Evolutionary conservation across 2,113 vertebrate species (phyloP).

Genomic region (Carassius gibelio): DNA sequence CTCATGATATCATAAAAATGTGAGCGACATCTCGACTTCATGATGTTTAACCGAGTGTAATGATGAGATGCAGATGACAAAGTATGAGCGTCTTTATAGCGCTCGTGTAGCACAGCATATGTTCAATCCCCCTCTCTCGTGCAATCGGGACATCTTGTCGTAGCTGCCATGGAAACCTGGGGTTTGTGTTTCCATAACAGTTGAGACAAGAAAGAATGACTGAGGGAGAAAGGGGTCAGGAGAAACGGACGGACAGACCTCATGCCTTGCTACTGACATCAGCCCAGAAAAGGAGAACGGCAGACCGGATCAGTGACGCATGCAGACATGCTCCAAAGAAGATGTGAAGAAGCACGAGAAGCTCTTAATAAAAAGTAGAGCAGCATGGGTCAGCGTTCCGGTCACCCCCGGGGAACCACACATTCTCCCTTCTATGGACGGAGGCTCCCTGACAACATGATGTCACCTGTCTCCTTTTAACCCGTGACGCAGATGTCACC

Average conservation of each 20-base stretch:
- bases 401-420: constrained; percentile 65
- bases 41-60: not conserved
- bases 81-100: not conserved
- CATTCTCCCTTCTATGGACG: constrained; percentile 75
- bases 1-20: constrained; percentile 20
- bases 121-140: constrained; percentile 56
- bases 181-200: constrained; percentile 75
- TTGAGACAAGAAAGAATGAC: constrained; percentile 27
- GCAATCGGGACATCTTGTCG: constrained; percentile 70
- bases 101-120: constrained; percentile 21
- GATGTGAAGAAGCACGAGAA: constrained; percentile 12
- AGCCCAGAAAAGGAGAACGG: constrained; percentile 54
- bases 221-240: constrained; percentile 43
- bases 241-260: constrained; percentile 47
- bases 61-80: constrained; percentile 44
- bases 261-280: constrained; percentile 51
- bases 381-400: not conserved
- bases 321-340: not conserved
- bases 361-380: constrained; percentile 30
- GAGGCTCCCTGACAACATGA: constrained; percentile 54
- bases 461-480: constrained; percentile 72
- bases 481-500: constrained; percentile 71
- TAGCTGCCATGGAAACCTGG: constrained; percentile 72
- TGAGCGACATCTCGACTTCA: constrained; percentile 3
- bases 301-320: not conserved